Evolutionary conservation across 1,140 invertebrate genomes (phyloP).

Genomic region (Rhopalosiphum maidis): DNA sequence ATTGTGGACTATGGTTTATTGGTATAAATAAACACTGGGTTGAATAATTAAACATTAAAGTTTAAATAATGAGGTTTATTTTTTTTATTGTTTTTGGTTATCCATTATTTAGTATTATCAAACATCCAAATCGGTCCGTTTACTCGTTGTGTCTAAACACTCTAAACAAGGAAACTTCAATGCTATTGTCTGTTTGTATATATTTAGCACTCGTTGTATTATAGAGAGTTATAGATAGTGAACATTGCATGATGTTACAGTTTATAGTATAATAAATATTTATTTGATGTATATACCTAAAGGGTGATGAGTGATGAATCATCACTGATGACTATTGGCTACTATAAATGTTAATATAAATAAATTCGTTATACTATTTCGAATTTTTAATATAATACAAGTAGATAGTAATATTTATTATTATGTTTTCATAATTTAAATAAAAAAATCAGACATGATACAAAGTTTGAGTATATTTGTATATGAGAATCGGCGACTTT

Average conservation of each 20-base stretch:
- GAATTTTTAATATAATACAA: neutral
- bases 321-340: neutral
- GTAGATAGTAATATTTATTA: neutral
- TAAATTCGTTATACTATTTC: neutral
- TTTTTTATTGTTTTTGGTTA: conserved; percentile 1
- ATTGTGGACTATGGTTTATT: neutral
- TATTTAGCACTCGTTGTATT: neutral
- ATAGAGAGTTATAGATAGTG: neutral
- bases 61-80: neutral
- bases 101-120: neutral
- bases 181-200: neutral
- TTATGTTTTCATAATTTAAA: neutral
- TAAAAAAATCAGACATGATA: neutral
- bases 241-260: neutral
- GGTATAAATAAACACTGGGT: neutral
- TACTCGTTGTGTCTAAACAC: neutral
- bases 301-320: neutral
- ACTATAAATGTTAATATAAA: neutral
- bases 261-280: neutral
- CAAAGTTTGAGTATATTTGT: neutral
- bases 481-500: neutral
- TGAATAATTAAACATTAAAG: neutral
- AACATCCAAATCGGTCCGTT: neutral
- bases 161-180: conserved; percentile 12
- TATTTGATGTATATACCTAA: neutral